Conservation (phyloP, 2,113 vertebrate species). For the Percina caprodes region DNA sequence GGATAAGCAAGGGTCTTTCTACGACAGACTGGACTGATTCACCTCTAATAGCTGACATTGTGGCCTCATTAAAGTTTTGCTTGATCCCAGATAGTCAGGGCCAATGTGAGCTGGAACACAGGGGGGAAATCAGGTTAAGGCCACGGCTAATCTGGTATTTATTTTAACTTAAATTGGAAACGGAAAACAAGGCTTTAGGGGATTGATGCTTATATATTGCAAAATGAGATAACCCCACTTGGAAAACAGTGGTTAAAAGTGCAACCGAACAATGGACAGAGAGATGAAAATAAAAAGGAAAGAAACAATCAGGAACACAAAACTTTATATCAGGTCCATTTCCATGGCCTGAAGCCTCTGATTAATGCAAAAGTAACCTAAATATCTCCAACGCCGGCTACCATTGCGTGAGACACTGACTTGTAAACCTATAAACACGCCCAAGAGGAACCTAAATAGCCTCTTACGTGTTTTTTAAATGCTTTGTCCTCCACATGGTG, state of each 20-base stretch:
- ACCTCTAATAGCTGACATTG: slow-evolving; percentile 24
- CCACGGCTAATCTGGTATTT: slow-evolving; percentile 27
- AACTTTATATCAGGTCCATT: not conserved
- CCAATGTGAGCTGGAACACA: slow-evolving; percentile 14
- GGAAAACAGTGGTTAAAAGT: slow-evolving; percentile 9
- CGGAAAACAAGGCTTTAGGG: not conserved
- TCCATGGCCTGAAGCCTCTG: slow-evolving; percentile 5
- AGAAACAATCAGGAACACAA: not conserved
- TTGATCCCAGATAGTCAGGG: slow-evolving; percentile 36
- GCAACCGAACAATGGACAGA: not conserved
- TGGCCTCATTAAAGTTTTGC: slow-evolving; percentile 37
- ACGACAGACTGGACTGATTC: slow-evolving; percentile 19
- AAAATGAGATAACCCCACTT: not conserved
- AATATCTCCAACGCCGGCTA: slow-evolving; percentile 37
- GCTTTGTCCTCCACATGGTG: slow-evolving; percentile 83
- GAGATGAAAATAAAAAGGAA: not conserved
- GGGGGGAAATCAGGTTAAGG: slow-evolving; percentile 32
- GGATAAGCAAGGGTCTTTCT: slow-evolving; percentile 9
- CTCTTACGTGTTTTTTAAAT: slow-evolving; percentile 77
- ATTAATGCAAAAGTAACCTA: slow-evolving; percentile 40
- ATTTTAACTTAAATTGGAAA: slow-evolving; percentile 33
- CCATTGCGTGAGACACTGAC: slow-evolving; percentile 75
- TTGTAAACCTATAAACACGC: slow-evolving; percentile 73
- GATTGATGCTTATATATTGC: not conserved
- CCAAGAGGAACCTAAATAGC: slow-evolving; percentile 69